Percentiles rank a stretch among this genome's conserved stretches.
Evolutionary conservation across 2,797 vertebrate species (phyloP).

Genomic region (Oceanodroma leucorhoa): DNA sequence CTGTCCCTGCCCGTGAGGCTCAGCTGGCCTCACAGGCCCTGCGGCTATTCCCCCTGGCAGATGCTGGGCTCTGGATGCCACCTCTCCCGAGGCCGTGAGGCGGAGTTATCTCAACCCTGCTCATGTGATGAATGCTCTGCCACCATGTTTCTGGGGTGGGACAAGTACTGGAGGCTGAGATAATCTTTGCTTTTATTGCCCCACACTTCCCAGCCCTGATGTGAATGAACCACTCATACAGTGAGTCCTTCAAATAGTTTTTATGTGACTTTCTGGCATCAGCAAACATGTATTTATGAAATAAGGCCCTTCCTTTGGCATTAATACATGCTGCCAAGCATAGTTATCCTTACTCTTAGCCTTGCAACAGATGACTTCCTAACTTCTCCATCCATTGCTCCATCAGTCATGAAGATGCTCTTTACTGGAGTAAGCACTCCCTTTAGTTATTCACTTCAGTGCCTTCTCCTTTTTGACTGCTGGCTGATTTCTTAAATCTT

Average conservation of each 20-base stretch:
- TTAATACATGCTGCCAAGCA: accelerated
- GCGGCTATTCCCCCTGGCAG: background rate
- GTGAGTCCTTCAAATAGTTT: background rate
- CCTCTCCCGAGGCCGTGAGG: background rate
- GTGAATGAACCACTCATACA: background rate
- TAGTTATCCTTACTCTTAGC: background rate
- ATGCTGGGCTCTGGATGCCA: background rate
- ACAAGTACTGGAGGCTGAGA: background rate
- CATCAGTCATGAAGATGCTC: background rate
- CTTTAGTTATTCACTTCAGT: background rate
- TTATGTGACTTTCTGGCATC: background rate
- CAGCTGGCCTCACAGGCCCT: background rate
- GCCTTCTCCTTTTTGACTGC: background rate
- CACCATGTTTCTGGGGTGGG: background rate
- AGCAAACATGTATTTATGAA: background rate
- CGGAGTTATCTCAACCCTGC: background rate
- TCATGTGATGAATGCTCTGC: background rate
- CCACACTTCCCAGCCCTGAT: background rate
- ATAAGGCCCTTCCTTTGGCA: background rate
- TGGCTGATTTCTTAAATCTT: background rate
- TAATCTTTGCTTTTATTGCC: background rate
- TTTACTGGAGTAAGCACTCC: background rate
- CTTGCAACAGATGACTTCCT: background rate
- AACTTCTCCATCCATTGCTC: background rate
- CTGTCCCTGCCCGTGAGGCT: background rate